Evolutionary conservation across 2,888 invertebrate species (phyloP), one percentile per base, ranked within the genome.

Genomic region (Masnerella sp.): DNA sequence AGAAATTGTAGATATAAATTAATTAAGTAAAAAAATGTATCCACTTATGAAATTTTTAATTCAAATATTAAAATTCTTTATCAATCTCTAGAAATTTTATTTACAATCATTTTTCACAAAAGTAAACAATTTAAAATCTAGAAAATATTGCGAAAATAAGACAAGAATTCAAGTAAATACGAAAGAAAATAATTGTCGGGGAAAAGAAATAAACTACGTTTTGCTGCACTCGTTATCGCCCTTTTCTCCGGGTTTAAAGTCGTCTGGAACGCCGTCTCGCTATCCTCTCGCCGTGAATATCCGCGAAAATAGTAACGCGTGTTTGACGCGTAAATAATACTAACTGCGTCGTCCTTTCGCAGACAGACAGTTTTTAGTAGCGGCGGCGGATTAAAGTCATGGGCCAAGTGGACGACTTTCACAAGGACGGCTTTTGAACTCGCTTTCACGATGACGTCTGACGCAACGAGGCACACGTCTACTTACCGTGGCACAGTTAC

Each of bases 361-460:
- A 68, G 42, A 45, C 18, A 40, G 59, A 32, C 45, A 25, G 20
- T 54, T 61, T 69, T 69, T 30, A 47, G 18, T 17, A 11, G 25
- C 30, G 47, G 54, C 47, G 36, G 47, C 3, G 69, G 20, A 69
- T 61, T 61, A 54, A 54, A 45, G 40, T 69, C 45, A 52, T 38
- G 22, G 12, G 45, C 40, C 38, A 59, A 61, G 59, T 61, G 69
- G 54, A 61, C 28, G 59, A 8, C 38, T 54, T 34, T 45, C 34
- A 51, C 59, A 45, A 51, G 68, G 52, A 54, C 36, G 56, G 61
- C 69, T 70, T 61, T 70, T 70, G 56, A 62, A 61, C 69, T 40
- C 3, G 34, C 42, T 62, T 62, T 62, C 56, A 52, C 61, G 30
- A 54, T 22, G 40, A 54, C 38, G 69, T 61, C 69, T 61, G 61